Evolutionary conservation across 2,113 vertebrate genomes (phyloP), one percentile per base, ranked within the genome.

Genomic region (Ammodytes marinus): DNA sequence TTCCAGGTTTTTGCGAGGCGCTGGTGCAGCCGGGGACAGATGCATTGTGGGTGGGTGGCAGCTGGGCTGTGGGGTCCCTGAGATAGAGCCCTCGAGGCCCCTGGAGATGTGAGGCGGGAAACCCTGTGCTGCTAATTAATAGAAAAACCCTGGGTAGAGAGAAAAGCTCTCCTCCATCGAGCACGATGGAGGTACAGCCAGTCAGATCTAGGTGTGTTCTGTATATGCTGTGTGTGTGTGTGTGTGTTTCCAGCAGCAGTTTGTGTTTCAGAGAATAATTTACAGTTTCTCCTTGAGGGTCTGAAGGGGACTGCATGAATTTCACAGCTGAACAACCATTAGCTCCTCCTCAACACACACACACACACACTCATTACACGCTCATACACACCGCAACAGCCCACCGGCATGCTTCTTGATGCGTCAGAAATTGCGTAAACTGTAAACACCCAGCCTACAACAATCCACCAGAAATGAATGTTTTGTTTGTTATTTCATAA

Each of bases 81-180:
- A 27, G 61, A 84, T 73, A 54, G 59, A 73, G 54, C 68, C 74
- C 45, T 27, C 7, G 8, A 57, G 75, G 74, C 60, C 71, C 70
- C 80, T 52, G 72, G 79, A 75, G 74, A 83, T 53, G 60, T 83
- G 74, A 82, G 81, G 67, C 66, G 4, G 68, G 65, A 19, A 88
- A 77, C 71, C 63, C 68, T 74, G 87, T 67, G 64, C 53, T 43
- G 35, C 89, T 93, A 94, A 92, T 94, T 93, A 93, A 92, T 86
- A 82, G 86, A 77, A 74, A 79, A 74, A 79, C 55, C 55, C 75
- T 82, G 45, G 76, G 88, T 86, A 82, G 77, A 80, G 53, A 75
- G 53, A 75, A 79, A 87, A 85, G 70, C 80, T 74, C 37, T 58
- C 68, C 78, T 85, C 79, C 60, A 55, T 58, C 54, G 54, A 78